These are phyloP conservation scores for Mirounga angustirostris DNA, from an alignment of 2,113 vertebrate genomes.

Conservation along the genomic window DNA sequence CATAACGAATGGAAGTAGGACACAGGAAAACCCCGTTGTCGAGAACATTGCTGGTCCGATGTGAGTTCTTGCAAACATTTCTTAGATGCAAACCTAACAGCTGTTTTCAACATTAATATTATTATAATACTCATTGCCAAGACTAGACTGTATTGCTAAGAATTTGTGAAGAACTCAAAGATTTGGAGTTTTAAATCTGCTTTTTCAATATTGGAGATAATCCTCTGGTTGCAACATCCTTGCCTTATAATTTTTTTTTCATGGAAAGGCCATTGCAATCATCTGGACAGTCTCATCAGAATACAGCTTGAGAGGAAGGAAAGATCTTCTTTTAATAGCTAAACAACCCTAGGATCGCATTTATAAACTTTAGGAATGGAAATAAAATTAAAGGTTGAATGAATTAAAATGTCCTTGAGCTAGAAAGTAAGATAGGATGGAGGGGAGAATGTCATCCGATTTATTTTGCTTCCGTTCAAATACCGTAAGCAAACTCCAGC, in stretches of 20 bases:
- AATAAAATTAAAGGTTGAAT: slow-evolving; percentile 29
- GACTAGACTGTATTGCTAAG: slow-evolving; percentile 32
- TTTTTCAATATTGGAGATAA: slow-evolving; percentile 32
- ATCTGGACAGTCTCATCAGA: neutral
- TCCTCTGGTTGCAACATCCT: neutral
- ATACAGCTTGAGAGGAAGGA: neutral
- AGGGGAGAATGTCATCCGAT: neutral
- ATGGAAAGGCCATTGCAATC: neutral
- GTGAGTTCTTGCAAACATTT: slow-evolving; percentile 60
- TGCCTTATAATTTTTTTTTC: neutral
- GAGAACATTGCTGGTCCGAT: slow-evolving; percentile 23
- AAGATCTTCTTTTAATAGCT: slow-evolving; percentile 36
- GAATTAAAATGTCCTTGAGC: slow-evolving; percentile 45
- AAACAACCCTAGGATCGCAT: neutral
- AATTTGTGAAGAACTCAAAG: slow-evolving; percentile 16
- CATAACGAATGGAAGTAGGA: slow-evolving; percentile 10
- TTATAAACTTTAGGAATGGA: slow-evolving; percentile 40
- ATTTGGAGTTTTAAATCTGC: neutral
- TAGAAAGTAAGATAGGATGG: neutral
- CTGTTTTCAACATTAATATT: neutral
- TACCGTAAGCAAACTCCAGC: neutral
- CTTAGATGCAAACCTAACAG: neutral
- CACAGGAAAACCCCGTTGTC: neutral
- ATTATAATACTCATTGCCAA: neutral
- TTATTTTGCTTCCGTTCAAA: slow-evolving; percentile 48